Percentiles rank a stretch among this genome's conserved stretches.
Evolutionary conservation across 2,113 vertebrate genomes (phyloP).

Genomic region (Salminus brasiliensis): DNA sequence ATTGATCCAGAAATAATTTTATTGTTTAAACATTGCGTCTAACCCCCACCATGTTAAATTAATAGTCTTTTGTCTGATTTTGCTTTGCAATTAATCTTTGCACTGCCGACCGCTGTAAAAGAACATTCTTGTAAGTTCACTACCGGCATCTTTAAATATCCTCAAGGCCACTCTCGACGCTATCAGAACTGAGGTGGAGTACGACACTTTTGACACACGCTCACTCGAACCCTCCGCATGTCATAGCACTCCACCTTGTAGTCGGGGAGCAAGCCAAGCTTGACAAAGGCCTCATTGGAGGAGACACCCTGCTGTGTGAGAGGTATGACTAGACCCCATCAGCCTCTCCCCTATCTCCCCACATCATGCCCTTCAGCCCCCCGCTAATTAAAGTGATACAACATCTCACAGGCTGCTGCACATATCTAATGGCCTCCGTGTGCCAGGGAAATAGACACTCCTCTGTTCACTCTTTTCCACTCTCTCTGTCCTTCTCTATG

Average conservation of each 20-base stretch:
- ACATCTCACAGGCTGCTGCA: slow-evolving; percentile 75
- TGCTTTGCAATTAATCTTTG: slow-evolving; percentile 23
- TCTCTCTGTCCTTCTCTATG: not conserved
- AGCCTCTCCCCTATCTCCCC: slow-evolving; percentile 58
- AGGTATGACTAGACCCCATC: slow-evolving; percentile 64
- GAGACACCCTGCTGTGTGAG: slow-evolving; percentile 24
- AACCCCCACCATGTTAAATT: slow-evolving; percentile 15
- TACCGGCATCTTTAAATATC: not conserved
- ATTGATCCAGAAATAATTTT: not conserved
- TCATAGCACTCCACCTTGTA: slow-evolving; percentile 21
- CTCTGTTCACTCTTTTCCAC: slow-evolving; percentile 63
- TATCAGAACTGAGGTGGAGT: not conserved
- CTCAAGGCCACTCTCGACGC: not conserved
- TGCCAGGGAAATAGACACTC: slow-evolving; percentile 58
- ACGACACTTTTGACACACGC: slow-evolving; percentile 33
- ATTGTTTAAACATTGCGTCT: not conserved
- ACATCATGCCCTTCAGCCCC: slow-evolving; percentile 60
- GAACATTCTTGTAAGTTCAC: not conserved
- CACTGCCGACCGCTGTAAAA: slow-evolving; percentile 2
- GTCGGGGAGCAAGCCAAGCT: slow-evolving; percentile 46
- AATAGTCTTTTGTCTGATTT: slow-evolving; percentile 40
- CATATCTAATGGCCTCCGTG: slow-evolving; percentile 69
- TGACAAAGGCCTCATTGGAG: slow-evolving; percentile 47
- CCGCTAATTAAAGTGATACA: slow-evolving; percentile 77
- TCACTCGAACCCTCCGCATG: slow-evolving; percentile 1